Base-by-base conservation (phyloP, 2,888 invertebrate species). In the Caenorhabditis afra region DNA sequence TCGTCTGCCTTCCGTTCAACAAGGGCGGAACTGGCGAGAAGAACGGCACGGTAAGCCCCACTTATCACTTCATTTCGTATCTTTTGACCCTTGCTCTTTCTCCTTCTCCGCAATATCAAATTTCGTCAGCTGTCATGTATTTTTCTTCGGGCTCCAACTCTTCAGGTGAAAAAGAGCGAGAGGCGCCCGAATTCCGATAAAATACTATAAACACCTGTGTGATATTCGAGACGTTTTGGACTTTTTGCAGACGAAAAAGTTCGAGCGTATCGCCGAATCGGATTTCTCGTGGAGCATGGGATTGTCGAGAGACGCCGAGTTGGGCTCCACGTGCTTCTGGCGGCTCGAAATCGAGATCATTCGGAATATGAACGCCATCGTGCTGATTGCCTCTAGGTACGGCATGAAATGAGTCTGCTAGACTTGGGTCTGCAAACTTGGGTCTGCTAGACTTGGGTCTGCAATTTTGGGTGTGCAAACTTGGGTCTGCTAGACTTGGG, bases 21-120 rank as follows among this genome's bases (percentile, higher is more conserved):
- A 88, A 87, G 61, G 87, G 88, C 52, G 88, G 88, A 7, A 88
- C 88, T 16, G 88, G 88, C 16, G 87, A 88, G 66, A 86, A 82
- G 41, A 85, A 83, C 64, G 87, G 88, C 58, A 86, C 87, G 55
- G 88, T 88, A 37, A 49, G 84, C 59, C 23, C 10, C 5, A 49
- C 16, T 49, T 10, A 14, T 11, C 37, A 20, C 3, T 62, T 45
- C 44, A 41, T 18, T 45, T 45, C 45, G 37, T 29, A 7, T 3
- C 49, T 22, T 50, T n/a, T 29, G 45, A 44, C 35, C 53, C 22
- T 35, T 47, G 61, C 41, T 57, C 10, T 62, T 39, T 50, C 16
- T 57, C 16, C 1, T 0, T 58, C 14, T 47, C 44, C 3, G 11
- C 18, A 22, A 23, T 53, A 45, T 45, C 23, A 23, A 29, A 29